phyloP scores from a whole-genome alignment of 2,888 invertebrate genomes.

The Tolmerus cingulatus region DNA sequence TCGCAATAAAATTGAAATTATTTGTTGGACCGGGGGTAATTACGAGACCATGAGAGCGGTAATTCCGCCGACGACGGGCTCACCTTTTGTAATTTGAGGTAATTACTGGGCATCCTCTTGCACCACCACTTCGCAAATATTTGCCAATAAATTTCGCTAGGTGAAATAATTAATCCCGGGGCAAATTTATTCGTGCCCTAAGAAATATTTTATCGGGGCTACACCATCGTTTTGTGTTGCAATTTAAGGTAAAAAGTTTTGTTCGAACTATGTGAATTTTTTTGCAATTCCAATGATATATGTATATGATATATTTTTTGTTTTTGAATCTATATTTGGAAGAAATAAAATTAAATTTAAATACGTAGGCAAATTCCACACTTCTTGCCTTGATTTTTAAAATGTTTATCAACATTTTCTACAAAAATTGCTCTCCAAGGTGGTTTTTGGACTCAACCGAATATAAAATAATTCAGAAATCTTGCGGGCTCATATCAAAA shows the following conservation, averaged over 20 bases:
- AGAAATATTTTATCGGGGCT: not conserved
- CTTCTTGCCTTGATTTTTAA: too few relatives aligned
- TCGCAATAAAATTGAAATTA: not conserved
- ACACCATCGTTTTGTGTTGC: not conserved
- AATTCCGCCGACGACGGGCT: not conserved
- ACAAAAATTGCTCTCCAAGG: too few relatives aligned
- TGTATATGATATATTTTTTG: not conserved
- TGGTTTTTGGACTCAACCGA: too few relatives aligned
- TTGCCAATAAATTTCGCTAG: not conserved
- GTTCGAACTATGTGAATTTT: not conserved
- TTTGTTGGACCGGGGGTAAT: not conserved
- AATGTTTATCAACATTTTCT: too few relatives aligned
- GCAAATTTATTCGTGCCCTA: not conserved
- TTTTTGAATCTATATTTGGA: not conserved
- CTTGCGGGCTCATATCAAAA: too few relatives aligned
- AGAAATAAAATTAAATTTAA: not conserved
- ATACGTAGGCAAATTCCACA: too few relatives aligned
- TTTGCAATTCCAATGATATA: not conserved
- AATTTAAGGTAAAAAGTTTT: not conserved
- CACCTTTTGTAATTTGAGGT: not conserved
- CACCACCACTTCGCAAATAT: not conserved
- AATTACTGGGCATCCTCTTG: not conserved
- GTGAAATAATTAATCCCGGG: not conserved
- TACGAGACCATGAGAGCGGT: not conserved
- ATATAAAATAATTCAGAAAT: too few relatives aligned